A percentile compares a stretch with the other conserved stretches of the same genome.
phyloP scores from a whole-genome alignment of 2,797 vertebrate genomes.

The Petrocephalus schoutedeni region DNA sequence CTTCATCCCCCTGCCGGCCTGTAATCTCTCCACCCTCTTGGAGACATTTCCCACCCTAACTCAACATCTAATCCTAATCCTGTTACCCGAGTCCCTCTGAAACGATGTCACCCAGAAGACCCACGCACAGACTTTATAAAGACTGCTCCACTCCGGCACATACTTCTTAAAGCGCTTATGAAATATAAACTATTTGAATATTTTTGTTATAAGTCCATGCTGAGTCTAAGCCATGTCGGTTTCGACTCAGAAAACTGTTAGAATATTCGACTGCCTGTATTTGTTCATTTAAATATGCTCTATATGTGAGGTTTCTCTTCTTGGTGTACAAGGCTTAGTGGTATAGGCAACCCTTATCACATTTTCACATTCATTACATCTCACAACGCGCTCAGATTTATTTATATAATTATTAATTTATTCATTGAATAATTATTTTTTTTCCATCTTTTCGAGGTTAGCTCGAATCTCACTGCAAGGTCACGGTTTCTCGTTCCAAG shows the following conservation, averaged over 20 bases:
- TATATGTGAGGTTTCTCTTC: too few species aligned
- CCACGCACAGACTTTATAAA: background rate
- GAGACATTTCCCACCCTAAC: background rate
- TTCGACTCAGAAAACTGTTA: background rate
- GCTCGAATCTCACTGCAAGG: background rate
- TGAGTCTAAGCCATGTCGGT: background rate
- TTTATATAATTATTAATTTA: background rate
- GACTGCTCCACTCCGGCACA: background rate
- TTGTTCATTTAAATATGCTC: background rate
- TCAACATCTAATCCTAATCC: background rate
- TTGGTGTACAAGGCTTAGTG: too few species aligned
- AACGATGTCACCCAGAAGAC: background rate
- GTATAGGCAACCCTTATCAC: background rate
- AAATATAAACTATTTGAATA: background rate
- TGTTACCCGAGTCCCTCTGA: background rate
- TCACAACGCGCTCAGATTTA: background rate
- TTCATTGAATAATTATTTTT: background rate
- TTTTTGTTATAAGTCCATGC: background rate
- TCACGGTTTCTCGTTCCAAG: background rate
- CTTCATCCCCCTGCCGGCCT: background rate
- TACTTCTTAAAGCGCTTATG: background rate
- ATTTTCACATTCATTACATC: background rate
- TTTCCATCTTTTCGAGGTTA: background rate
- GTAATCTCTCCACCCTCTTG: background rate
- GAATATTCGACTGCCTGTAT: background rate